Evolutionary conservation across 2,797 vertebrate species (phyloP), one percentile per base, ranked within the genome.

Genomic region (Dendrocincla tyrannina): DNA sequence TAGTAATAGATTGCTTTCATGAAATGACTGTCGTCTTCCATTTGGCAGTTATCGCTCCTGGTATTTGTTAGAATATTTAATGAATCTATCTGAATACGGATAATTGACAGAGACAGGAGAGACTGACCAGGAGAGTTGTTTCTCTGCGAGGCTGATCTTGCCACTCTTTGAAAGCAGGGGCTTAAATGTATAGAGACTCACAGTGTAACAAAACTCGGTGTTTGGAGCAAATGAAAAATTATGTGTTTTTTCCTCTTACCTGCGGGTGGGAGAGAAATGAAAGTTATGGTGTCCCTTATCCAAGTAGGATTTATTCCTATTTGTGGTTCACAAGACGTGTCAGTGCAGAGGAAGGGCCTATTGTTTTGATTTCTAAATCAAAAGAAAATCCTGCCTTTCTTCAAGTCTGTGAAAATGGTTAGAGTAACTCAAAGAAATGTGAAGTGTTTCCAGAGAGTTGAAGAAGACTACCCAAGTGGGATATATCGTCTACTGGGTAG

Each of bases 11-110:
- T 85, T 68, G 16, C 53, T 85, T 85, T 89, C n/a, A 62, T 90
- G 59, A 86, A 84, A 53, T 67, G 39, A 68, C 67, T 87, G 37
- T 69, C 22, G 0, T 76, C 81, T 88, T 88, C 66, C 56, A 78
- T 92, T 92, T 95, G 73, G 44, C 62, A 39, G 47, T 62, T 91
- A 59, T 1, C 3, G 0, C 53, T 92, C 59, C 50, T 69, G 58
- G 12, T 92, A 37, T 88, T 91, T 82, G 55, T 86, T 88, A 58
- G 88, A 91, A 84, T 95, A 81, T 78, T 96, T 93, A 92, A 86
- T 0, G 7, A 84, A 67, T 69, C 44, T 41, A 32, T 41, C 82
- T 93, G 89, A 78, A 84, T 91, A 84, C 73, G 74, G 56, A 7
- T 91, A 84, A 75, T 52, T 78, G 74, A 82, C 58, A 75, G 55